phyloP scores from a whole-genome alignment of 2,888 invertebrate species.

The Andrena haemorrhoa region DNA sequence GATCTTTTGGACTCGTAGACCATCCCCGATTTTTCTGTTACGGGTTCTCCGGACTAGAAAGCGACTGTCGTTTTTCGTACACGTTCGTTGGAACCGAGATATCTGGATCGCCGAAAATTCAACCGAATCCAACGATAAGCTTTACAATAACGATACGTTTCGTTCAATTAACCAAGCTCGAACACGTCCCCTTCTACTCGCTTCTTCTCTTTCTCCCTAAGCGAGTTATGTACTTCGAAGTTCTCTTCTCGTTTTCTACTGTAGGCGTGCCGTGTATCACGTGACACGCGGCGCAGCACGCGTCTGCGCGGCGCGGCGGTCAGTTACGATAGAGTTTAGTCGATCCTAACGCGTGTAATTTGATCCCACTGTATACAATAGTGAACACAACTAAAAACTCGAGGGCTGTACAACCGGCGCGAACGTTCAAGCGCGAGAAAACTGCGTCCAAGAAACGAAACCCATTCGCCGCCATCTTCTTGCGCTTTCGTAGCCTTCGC shows the following conservation, averaged over 20 bases:
- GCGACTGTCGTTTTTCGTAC: conserved; percentile 44
- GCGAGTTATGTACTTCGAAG: conserved; percentile 38
- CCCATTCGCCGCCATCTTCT: not conserved
- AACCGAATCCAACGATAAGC: conserved; percentile 9
- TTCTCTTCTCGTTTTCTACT: conserved; percentile 23
- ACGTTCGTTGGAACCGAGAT: conserved; percentile 27
- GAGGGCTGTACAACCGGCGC: conserved; percentile 73
- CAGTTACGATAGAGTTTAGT: conserved; percentile 53
- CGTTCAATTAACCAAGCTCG: conserved; percentile 38
- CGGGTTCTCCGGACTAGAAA: conserved; percentile 66
- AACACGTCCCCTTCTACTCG: conserved; percentile 1
- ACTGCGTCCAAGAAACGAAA: not conserved
- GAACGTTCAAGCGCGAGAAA: conserved; percentile 1
- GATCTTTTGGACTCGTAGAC: conserved; percentile 39
- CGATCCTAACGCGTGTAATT: conserved; percentile 76
- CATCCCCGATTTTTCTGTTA: conserved; percentile 33
- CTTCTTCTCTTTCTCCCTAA: conserved; percentile 2
- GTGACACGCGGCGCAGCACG: conserved; percentile 1
- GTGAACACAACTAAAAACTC: conserved; percentile 80
- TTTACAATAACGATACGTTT: conserved; percentile 14
- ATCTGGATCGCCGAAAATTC: conserved; percentile 20
- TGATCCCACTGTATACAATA: conserved; percentile 81
- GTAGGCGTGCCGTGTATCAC: conserved; percentile 43
- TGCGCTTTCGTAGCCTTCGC: conserved; percentile 12
- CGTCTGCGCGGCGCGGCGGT: conserved; percentile 23